Evolutionary conservation across 1,140 invertebrate genomes (phyloP).

Genomic region (Zaprionus kolodkinae): DNA sequence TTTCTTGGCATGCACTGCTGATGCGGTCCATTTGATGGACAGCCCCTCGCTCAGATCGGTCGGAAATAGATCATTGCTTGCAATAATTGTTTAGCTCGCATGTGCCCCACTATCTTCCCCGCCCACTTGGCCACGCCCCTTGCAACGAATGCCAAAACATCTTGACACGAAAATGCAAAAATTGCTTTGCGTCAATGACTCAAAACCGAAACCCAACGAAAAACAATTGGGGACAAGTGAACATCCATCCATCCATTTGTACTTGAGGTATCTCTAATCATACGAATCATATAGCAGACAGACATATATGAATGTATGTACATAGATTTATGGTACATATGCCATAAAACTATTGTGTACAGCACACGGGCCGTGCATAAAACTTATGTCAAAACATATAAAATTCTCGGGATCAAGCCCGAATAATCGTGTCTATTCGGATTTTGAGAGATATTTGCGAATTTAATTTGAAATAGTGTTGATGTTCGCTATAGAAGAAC

Average conservation of each 20-base stretch:
- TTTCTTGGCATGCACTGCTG: slow-evolving; percentile 36
- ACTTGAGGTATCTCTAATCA: slow-evolving; percentile 27
- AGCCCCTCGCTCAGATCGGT: slow-evolving; percentile 12
- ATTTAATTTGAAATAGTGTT: slow-evolving; percentile 51
- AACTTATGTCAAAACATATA: slow-evolving; percentile 34
- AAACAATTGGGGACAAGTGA: slow-evolving; percentile 36
- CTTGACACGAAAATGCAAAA: slow-evolving; percentile 81
- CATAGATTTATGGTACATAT: slow-evolving; percentile 16
- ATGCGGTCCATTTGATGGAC: slow-evolving; percentile 45
- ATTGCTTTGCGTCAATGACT: slow-evolving; percentile 82
- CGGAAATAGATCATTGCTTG: slow-evolving; percentile 75
- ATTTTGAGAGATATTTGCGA: slow-evolving; percentile 37
- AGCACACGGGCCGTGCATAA: slow-evolving; percentile 11
- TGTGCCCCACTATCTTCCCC: not conserved
- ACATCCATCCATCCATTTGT: slow-evolving; percentile 27
- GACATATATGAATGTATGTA: too few relatives aligned
- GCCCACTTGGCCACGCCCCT: not conserved
- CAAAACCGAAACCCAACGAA: slow-evolving; percentile 61
- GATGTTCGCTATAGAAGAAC: slow-evolving; percentile 41
- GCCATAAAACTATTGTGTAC: slow-evolving; percentile 5
- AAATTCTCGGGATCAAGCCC: slow-evolving; percentile 21
- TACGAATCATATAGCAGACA: slow-evolving; percentile 15
- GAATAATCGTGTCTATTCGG: slow-evolving; percentile 31
- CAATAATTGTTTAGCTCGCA: slow-evolving; percentile 74
- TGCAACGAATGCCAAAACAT: slow-evolving; percentile 63